These are phyloP conservation scores for Athalia circularis DNA, from an alignment of 2,888 invertebrate species.

Conservation along the genomic window DNA sequence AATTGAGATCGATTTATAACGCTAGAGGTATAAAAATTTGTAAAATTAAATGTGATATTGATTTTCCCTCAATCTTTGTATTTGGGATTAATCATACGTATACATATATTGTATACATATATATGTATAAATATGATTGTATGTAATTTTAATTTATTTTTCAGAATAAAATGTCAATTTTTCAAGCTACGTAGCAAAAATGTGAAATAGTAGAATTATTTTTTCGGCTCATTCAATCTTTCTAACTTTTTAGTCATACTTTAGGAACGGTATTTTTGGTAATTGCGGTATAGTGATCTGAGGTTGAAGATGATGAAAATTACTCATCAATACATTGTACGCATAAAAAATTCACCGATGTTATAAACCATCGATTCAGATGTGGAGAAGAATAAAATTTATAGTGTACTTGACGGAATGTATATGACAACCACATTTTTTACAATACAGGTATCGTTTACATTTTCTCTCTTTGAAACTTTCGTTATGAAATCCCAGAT, in stretches of 20 bases:
- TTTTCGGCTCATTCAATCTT: background rate
- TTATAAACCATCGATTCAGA: background rate
- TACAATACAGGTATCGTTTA: slow-evolving; percentile 1
- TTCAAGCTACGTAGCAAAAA: background rate
- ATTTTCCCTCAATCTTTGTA: slow-evolving; percentile 48
- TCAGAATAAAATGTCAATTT: slow-evolving; percentile 31
- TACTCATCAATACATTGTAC: too few species aligned
- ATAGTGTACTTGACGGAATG: slow-evolving; percentile 19
- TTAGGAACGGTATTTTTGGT: too few species aligned
- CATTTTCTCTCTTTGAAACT: background rate
- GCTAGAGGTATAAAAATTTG: slow-evolving; percentile 23
- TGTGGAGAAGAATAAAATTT: slow-evolving; percentile 21
- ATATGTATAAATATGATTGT: background rate
- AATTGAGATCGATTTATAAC: slow-evolving; percentile 35
- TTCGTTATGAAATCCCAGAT: background rate
- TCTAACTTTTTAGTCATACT: too few species aligned
- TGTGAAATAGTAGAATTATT: background rate
- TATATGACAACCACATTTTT: slow-evolving; percentile 27
- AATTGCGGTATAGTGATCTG: too few species aligned
- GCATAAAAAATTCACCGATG: too few species aligned
- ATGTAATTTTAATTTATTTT: slow-evolving; percentile 40
- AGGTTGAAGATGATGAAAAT: too few species aligned
- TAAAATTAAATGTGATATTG: slow-evolving; percentile 50
- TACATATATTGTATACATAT: slow-evolving; percentile 10
- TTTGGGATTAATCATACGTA: slow-evolving; percentile 30